Evolutionary conservation across 2,113 vertebrate genomes (phyloP).

Genomic region (Hyperopisus bebe): DNA sequence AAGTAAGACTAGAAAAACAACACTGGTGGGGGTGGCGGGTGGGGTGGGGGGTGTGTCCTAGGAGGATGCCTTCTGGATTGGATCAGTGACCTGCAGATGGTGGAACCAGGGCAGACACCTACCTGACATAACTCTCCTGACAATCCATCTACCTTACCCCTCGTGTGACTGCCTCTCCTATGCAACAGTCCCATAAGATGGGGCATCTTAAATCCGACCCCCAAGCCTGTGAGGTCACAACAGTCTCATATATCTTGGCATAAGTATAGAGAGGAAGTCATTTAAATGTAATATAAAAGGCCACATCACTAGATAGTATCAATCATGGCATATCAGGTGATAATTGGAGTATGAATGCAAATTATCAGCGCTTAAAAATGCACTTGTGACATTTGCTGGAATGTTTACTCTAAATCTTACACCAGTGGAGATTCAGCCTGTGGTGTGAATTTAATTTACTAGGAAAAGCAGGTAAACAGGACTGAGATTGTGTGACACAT

Average conservation of each 20-base stretch:
- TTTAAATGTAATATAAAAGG: background rate
- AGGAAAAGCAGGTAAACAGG: background rate
- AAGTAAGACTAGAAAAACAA: background rate
- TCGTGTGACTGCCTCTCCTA: background rate
- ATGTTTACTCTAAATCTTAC: background rate
- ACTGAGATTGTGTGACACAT: background rate
- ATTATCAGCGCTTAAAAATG: conserved; percentile 4
- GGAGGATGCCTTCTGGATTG: background rate
- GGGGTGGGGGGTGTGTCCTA: background rate
- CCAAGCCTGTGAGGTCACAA: background rate
- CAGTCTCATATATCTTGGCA: background rate
- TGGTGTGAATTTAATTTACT: background rate
- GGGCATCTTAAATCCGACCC: background rate
- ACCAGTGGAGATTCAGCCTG: background rate
- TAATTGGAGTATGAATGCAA: background rate
- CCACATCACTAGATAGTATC: background rate
- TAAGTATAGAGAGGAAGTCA: background rate
- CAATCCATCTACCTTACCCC: background rate
- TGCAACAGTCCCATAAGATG: background rate
- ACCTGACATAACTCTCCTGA: background rate
- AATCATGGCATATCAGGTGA: background rate
- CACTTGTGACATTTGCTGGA: background rate
- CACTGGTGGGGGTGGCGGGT: background rate
- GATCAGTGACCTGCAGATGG: background rate
- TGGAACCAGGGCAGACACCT: background rate